These are phyloP conservation scores for Timandra comae DNA, from an alignment of 2,888 invertebrate species.

Conservation along the genomic window DNA sequence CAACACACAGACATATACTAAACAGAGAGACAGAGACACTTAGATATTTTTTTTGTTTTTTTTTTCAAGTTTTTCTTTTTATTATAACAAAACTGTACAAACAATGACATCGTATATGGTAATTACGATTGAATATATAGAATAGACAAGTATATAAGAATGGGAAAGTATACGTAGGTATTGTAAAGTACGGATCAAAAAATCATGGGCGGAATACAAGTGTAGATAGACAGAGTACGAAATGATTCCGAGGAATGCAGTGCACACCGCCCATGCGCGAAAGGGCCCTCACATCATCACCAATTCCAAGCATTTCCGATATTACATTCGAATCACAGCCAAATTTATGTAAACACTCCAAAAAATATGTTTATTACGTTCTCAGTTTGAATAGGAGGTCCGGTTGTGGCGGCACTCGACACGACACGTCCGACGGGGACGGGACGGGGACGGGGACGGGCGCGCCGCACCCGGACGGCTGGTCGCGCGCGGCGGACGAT, in stretches of 20 bases:
- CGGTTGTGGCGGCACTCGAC: conserved; percentile 1
- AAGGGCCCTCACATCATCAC: conserved; percentile 11
- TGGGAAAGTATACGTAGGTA: conserved; percentile 6
- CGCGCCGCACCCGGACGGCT: too few relatives aligned
- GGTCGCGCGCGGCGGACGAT: background rate
- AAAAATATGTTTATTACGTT: conserved; percentile 32
- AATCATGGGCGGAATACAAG: conserved; percentile 14
- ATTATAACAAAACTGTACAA: conserved; percentile 35
- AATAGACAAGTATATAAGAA: conserved; percentile 26
- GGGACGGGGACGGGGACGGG: too few relatives aligned
- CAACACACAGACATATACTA: conserved; percentile 28
- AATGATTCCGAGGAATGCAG: conserved; percentile 1
- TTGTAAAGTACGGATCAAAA: conserved; percentile 14
- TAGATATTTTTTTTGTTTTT: conserved; percentile 25
- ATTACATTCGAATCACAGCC: conserved; percentile 62
- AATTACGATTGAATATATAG: conserved; percentile 9
- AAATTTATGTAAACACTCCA: conserved; percentile 47
- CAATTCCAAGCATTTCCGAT: conserved; percentile 25
- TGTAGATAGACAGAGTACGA: conserved; percentile 3
- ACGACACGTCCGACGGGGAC: conserved; percentile 1
- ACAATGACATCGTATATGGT: conserved; percentile 22
- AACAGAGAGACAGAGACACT: conserved; percentile 45
- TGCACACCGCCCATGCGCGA: conserved; percentile 4
- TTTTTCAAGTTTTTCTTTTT: conserved; percentile 19
- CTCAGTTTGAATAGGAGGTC: conserved; percentile 9